Evolutionary conservation across 2,797 vertebrate genomes (phyloP), one percentile per base, ranked within the genome.

Genomic region (Neosilurus hyrtlii): DNA sequence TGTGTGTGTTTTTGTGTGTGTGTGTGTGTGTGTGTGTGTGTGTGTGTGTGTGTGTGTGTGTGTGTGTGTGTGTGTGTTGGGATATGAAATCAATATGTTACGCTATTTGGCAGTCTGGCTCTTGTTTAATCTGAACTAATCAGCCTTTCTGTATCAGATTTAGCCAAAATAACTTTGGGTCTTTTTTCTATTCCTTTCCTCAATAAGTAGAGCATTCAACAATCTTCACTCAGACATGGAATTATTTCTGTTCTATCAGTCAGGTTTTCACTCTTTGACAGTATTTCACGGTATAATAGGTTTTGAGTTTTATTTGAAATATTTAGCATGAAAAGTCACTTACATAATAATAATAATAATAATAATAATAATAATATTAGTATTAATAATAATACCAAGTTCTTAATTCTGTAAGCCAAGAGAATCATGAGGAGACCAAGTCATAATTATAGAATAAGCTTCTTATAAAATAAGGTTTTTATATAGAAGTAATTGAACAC

Each of bases 81-180:
- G 37, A 70, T 15, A 24, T 15, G 43, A 71, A 76, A 72, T 30
- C 26, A 56, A 51, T 78, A 5, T 57, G 18, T 74, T 56, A 74
- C 11, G 26, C 54, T 37, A 59, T 35, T 75, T 11, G 37, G 67
- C 11, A 43, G 78, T 87, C 73, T 72, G 73, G 73, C 78, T 52
- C 70, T 22, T 51, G 68, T 71, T 49, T n/a, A 74, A 30, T 49
- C 5, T 15, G 75, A 85, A 59, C 26, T 73, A 83, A 87, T 83
- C 52, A 68, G 6, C 65, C 57, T 12, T 57, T 54, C 56, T 18
- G 9, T 66, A 71, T 70, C 37, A 30, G 59, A 57, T 81, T 68
- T n/a, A 66, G 37, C 35, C 37, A 65, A 85, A 67, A 72, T 65
- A 59, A n/a, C n/a, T 59, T 20, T 15, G 11, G 10, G n/a, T 43